Evolutionary conservation across 2,113 vertebrate species (phyloP), one percentile per base, ranked within the genome.

Genomic region (Seriola quinqueradiata): DNA sequence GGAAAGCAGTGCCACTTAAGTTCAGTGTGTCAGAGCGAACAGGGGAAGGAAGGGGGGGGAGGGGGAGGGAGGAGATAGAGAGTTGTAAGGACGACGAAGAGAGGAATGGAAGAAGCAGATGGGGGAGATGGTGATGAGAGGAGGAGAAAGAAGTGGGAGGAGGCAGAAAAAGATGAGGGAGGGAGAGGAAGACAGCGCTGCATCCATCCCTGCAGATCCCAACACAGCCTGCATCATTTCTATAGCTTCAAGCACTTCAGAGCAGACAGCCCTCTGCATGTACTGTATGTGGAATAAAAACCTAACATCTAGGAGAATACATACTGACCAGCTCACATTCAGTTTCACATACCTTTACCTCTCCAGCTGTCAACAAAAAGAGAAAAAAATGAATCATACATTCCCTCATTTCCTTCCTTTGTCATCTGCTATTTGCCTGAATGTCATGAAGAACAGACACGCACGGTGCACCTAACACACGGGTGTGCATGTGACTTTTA

Each of bases 11-110:
- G 94, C 91, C 94, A 95, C 89, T 94, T 90, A 83, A 95, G 93
- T 94, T 95, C 94, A 95, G 92, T 94, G 93, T 95, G 94, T 94
- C 94, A 94, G 92, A 87, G 82, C 12, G 70, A 83, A 70, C 48
- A 75, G 57, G 52, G 70, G 40, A 77, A 88, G 61, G 67, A 21
- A 28, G 28, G 28, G 28, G 28, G 25, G 28, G 28, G 32, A 42
- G 25, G 38, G 50, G 46, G 36, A 46, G 54, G 60, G 69, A 36
- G 55, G 23, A 38, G 67, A 71, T 60, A 79, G 38, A 6, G 54
- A 38, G 85, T 77, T 52, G 71, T 68, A 13, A 77, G 60, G 50
- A 80, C 66, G 71, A 61, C 4, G n/a, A 25, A 67, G 83, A 44
- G 11, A 46, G 58, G 28, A 34, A 64, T 23, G 48, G 57, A 28